These are phyloP conservation scores for Morone chrysops DNA, from an alignment of 2,113 vertebrate species.

Conservation along the genomic window DNA sequence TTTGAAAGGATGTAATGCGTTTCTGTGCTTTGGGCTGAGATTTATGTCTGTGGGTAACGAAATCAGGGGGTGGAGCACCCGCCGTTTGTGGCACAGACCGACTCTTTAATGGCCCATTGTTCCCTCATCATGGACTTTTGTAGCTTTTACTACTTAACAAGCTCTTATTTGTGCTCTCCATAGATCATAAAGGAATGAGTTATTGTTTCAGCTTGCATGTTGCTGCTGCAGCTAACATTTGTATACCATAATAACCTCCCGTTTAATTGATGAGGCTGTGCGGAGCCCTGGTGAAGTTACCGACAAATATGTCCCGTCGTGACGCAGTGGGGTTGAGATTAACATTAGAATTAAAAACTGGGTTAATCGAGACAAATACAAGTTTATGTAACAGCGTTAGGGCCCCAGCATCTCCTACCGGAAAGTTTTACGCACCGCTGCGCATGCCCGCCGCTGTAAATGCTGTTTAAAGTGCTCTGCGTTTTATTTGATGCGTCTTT, in stretches of 20 bases:
- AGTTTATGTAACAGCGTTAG: constrained; percentile 4
- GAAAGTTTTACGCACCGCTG: constrained; percentile 46
- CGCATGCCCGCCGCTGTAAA: neutral
- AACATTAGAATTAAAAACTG: constrained; percentile 21
- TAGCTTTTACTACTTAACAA: constrained; percentile 70
- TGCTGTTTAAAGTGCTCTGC: neutral
- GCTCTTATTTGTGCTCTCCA: constrained; percentile 56
- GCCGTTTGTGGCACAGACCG: constrained; percentile 68
- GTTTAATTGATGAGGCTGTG: constrained; percentile 9
- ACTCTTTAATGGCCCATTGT: constrained; percentile 86
- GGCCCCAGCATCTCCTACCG: neutral
- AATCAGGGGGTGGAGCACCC: constrained; percentile 78
- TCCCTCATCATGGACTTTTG: constrained; percentile 75
- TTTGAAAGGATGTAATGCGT: constrained; percentile 62
- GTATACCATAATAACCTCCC: neutral
- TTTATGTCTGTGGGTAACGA: constrained; percentile 75
- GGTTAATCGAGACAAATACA: constrained; percentile 10
- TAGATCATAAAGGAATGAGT: constrained; percentile 47
- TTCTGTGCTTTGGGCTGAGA: constrained; percentile 65
- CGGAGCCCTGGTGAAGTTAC: constrained; percentile 21
- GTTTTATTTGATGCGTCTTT: too few species aligned
- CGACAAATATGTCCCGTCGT: neutral
- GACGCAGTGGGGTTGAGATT: neutral
- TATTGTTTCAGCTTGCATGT: neutral
- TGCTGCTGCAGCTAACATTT: neutral